phyloP scores from a whole-genome alignment of 2,888 invertebrate genomes.

The Drosophila nr. perissopoda region DNA sequence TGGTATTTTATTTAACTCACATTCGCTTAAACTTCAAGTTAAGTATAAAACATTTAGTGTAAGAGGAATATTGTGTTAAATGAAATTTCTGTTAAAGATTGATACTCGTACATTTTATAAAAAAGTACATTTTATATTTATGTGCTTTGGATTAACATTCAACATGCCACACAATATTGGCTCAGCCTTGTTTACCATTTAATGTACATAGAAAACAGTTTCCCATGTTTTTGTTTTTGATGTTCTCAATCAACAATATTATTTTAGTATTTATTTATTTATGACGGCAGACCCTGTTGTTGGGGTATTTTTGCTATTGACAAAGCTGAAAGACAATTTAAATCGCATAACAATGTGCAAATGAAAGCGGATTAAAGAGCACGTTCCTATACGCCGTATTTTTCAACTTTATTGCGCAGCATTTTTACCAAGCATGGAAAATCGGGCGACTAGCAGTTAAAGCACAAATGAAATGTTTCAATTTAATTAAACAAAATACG shows the following conservation, averaged over 20 bases:
- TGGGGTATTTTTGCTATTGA: neutral
- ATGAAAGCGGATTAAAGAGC: constrained; percentile 21
- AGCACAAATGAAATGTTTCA: constrained; percentile 38
- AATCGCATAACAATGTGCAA: constrained; percentile 11
- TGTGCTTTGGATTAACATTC: neutral
- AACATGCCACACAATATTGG: constrained; percentile 16
- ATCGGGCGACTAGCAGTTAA: neutral
- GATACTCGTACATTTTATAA: neutral
- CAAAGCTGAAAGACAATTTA: constrained; percentile 10
- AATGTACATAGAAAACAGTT: constrained; percentile 4
- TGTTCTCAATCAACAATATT: neutral
- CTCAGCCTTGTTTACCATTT: constrained; percentile 17
- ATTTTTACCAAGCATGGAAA: constrained; percentile 3
- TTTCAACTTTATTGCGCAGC: constrained; percentile 20
- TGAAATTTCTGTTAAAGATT: neutral
- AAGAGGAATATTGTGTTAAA: neutral
- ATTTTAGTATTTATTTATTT: constrained; percentile 16
- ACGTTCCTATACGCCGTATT: constrained; percentile 23
- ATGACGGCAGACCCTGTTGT: neutral
- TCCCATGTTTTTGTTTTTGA: neutral
- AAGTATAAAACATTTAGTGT: neutral
- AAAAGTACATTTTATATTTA: neutral
- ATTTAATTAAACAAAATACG: constrained; percentile 61
- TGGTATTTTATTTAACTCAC: constrained; percentile 8
- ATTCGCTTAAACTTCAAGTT: neutral